Evolutionary conservation across 2,888 invertebrate species (phyloP), one percentile per base, ranked within the genome.

Genomic region (Ceraclea dissimilis): DNA sequence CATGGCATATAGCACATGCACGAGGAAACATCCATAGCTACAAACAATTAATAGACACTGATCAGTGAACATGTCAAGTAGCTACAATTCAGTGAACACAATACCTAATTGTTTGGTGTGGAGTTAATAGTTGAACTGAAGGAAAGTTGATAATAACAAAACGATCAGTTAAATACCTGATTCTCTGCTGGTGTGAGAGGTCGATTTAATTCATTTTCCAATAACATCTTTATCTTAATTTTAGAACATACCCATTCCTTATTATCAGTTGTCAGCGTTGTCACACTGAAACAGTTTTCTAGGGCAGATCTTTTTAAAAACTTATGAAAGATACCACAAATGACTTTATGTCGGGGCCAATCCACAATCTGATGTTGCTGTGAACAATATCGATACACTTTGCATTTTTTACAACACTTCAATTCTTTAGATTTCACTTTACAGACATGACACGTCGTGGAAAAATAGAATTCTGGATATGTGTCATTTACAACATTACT

Each of bases 371-470:
- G 70, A 58, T 71, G 70, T 17, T 67, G 64, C 18, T 63, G 66
- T 5, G 66, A 59, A 51, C 70, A 71, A 56, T 71, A 71, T 20
- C 65, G 64, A 46, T 70, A 70, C 66, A 68, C 67, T 57, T 64
- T 66, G 56, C 71, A 71, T 49, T 63, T 64, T 46, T 66, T 63
- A 44, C 70, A 71, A 59, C 65, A 65, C 60, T 67, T 71, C 39
- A 71, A 62, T 17, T 51, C 47, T 2, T 64, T 61, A 53, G 63
- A 63, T 31, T 65, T 62, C 6, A 56, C 63, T 59, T 69, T 70
- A 59, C 71, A 71, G 44, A 71, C 66, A 44, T 70, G 70, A 61
- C 71, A 71, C 11, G 64, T 66, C 52, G 69, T 70, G 13, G 69
- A 61, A 50, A 71, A 70, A 55, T 67, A 71, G 58, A 66, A 67